Evolutionary conservation across 1,140 invertebrate genomes (phyloP).

Genomic region (Colletes gigas): DNA sequence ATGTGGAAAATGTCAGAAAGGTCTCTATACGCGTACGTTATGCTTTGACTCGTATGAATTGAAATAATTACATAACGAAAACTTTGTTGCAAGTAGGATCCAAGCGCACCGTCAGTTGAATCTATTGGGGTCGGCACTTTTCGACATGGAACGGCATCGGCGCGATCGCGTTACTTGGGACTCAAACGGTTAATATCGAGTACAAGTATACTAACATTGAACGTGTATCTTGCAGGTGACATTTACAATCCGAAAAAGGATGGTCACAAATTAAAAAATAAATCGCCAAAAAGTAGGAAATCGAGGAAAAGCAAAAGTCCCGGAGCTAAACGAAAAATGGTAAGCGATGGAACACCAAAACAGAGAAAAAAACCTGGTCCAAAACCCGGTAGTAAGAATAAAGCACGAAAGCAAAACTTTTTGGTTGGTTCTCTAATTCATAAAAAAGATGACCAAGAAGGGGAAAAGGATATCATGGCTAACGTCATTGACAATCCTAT

Average conservation of each 20-base stretch:
- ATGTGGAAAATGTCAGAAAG: too few species aligned
- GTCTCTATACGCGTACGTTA: too few species aligned
- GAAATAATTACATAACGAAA: too few species aligned
- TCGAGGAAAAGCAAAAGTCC: constrained; percentile 74
- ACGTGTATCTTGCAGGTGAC: constrained; percentile 68
- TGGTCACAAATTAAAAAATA: constrained; percentile 66
- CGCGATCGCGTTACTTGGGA: too few species aligned
- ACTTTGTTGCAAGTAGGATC: too few species aligned
- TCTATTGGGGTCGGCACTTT: too few species aligned
- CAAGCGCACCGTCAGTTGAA: too few species aligned
- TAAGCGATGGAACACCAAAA: constrained; percentile 73
- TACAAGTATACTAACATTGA: neutral
- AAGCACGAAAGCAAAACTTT: constrained; percentile 65
- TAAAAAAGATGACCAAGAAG: constrained; percentile 71
- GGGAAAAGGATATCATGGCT: constrained; percentile 64
- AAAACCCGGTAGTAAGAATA: constrained; percentile 79
- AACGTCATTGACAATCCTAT: constrained; percentile 67
- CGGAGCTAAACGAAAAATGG: constrained; percentile 67
- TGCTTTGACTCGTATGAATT: too few species aligned
- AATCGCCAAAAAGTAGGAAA: constrained; percentile 72
- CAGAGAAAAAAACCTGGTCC: constrained; percentile 78
- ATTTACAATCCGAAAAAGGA: constrained; percentile 78
- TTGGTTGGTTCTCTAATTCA: constrained; percentile 59
- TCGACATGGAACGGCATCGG: too few species aligned
- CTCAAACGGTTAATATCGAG: neutral